Conservation (phyloP, 2,797 vertebrate genomes). For the Xiphorhynchus erythropygius region DNA sequence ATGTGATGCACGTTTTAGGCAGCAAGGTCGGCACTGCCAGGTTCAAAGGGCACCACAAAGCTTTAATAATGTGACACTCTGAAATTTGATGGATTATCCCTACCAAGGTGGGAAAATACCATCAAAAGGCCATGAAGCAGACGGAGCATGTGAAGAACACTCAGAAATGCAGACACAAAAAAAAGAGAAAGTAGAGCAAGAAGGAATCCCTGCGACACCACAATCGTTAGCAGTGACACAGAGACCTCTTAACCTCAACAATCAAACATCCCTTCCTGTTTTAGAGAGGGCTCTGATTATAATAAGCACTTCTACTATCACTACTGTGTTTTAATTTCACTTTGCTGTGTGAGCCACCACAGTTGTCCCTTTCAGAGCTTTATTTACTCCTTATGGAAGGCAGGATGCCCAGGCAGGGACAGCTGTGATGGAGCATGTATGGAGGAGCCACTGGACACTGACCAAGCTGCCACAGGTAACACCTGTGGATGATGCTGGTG, state of each 20-base stretch:
- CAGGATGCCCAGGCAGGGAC: background rate
- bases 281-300: background rate
- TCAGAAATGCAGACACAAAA: background rate
- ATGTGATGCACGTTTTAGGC: slow-evolving; percentile 79
- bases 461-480: background rate
- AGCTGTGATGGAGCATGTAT: background rate
- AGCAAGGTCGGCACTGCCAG: slow-evolving; percentile 77
- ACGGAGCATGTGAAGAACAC: background rate
- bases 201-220: background rate
- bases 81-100: slow-evolving; percentile 82
- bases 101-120: slow-evolving; percentile 41
- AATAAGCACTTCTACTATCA: background rate
- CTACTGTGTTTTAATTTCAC: background rate
- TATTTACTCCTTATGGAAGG: background rate
- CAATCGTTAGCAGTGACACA: background rate
- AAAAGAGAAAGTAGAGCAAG: background rate
- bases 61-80: slow-evolving; percentile 81
- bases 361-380: background rate
- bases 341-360: background rate
- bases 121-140: background rate
- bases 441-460: background rate
- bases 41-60: slow-evolving; percentile 82
- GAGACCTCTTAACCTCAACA: background rate
- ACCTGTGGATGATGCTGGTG: background rate
- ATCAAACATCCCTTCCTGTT: background rate